A percentile compares a stretch with the other conserved stretches of the same genome.
Evolutionary conservation across 2,797 vertebrate species (phyloP).

Genomic region (Lutjanus campechanus): DNA sequence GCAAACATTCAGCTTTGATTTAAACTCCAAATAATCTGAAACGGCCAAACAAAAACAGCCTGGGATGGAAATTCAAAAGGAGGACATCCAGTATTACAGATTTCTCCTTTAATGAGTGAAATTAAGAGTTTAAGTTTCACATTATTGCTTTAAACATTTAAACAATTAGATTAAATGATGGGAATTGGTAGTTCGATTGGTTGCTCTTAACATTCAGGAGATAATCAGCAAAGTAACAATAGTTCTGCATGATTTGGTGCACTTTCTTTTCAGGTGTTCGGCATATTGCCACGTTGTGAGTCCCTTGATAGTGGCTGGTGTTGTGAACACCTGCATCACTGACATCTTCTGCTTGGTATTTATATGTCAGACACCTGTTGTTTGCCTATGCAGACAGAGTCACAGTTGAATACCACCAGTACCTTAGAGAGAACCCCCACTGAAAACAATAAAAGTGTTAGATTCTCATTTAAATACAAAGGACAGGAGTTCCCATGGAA

Average conservation of each 20-base stretch:
- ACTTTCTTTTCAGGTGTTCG: neutral
- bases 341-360: slow-evolving; percentile 50
- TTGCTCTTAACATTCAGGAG: neutral
- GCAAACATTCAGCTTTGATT: too few relatives aligned
- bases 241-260: neutral
- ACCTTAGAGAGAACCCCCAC: slow-evolving; percentile 26
- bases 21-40: too few relatives aligned
- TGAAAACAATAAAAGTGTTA: slow-evolving; percentile 15
- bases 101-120: neutral
- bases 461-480: slow-evolving; percentile 33
- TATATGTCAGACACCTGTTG: slow-evolving; percentile 61
- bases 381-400: slow-evolving; percentile 26
- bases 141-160: too few relatives aligned
- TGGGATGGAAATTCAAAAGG: too few relatives aligned
- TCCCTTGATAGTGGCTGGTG: slow-evolving; percentile 24
- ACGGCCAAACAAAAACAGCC: too few relatives aligned
- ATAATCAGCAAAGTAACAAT: neutral
- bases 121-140: neutral
- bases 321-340: slow-evolving; percentile 55
- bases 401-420: slow-evolving; percentile 27
- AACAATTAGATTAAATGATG: too few relatives aligned
- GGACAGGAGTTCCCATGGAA: slow-evolving; percentile 1
- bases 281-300: slow-evolving; percentile 9
- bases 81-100: too few relatives aligned
- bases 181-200: neutral